phyloP scores from a whole-genome alignment of 2,113 vertebrate genomes.

The Syngnathus floridae region DNA sequence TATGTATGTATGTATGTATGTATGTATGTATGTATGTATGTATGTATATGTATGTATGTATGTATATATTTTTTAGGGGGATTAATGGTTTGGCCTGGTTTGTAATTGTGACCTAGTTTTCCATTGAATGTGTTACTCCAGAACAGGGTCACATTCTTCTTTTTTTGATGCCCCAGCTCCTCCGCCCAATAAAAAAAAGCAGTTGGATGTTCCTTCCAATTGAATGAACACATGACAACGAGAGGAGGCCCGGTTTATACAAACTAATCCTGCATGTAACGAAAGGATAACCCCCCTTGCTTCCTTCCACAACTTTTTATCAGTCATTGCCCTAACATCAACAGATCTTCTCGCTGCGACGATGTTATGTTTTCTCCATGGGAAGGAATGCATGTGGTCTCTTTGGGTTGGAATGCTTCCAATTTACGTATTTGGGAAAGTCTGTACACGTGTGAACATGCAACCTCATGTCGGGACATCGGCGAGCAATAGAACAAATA shows the following conservation, averaged over 20 bases:
- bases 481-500: constrained; percentile 3
- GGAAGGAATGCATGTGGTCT: constrained; percentile 55
- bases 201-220: constrained; percentile 34
- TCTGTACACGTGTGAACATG: constrained; percentile 29
- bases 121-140: constrained; percentile 32
- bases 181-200: background rate
- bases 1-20: too few species aligned
- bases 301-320: constrained; percentile 6
- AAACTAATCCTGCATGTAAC: constrained; percentile 14
- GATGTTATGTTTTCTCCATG: constrained; percentile 38
- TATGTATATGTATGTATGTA: too few species aligned
- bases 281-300: constrained; percentile 9
- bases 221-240: constrained; percentile 43
- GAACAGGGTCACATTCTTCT: constrained; percentile 16
- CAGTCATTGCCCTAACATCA: constrained; percentile 27
- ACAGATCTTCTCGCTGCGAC: constrained; percentile 36
- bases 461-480: constrained; percentile 25
- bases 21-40: too few species aligned
- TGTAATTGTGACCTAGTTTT: constrained; percentile 54
- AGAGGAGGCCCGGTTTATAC: constrained; percentile 14
- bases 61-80: constrained; percentile 23
- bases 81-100: constrained; percentile 41
- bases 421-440: constrained; percentile 23
- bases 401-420: constrained; percentile 35
- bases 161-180: constrained; percentile 35